Conservation (phyloP, 1,140 invertebrate species). For the Bemisia tabaci region DNA sequence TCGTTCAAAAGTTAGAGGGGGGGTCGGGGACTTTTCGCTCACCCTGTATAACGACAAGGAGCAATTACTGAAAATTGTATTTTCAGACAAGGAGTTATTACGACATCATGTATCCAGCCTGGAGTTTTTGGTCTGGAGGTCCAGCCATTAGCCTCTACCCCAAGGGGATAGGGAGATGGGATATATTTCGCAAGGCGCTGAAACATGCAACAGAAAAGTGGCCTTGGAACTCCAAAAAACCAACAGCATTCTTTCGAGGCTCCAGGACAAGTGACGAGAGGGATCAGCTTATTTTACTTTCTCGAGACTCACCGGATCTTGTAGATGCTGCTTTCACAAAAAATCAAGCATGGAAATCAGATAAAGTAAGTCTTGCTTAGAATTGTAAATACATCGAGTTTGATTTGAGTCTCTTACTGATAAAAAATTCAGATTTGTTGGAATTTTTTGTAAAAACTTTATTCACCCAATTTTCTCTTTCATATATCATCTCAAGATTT, state of each 20-base stretch:
- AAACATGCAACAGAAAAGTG: slow-evolving; percentile 46
- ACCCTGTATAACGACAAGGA: too few relatives aligned
- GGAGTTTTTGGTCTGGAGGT: slow-evolving; percentile 96
- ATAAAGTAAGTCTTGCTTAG: slow-evolving; percentile 46
- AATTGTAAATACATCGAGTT: too few relatives aligned
- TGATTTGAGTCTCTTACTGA: too few relatives aligned
- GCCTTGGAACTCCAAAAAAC: slow-evolving; percentile 66
- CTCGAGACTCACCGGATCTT: slow-evolving; percentile 57
- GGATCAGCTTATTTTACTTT: slow-evolving; percentile 77
- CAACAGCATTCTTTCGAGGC: slow-evolving; percentile 77
- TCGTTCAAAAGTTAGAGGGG: too few relatives aligned
- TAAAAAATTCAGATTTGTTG: too few relatives aligned
- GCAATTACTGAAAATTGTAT: too few relatives aligned
- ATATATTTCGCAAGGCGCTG: slow-evolving; percentile 59
- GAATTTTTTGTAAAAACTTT: too few relatives aligned
- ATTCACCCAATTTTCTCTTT: too few relatives aligned
- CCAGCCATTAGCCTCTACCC: slow-evolving; percentile 89
- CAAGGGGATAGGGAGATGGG: slow-evolving; percentile 84
- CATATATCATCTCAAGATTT: too few relatives aligned
- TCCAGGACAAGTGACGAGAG: slow-evolving; percentile 83
- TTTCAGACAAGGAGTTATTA: slow-evolving; percentile 55
- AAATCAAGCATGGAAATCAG: slow-evolving; percentile 96
- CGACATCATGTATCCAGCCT: slow-evolving; percentile 93
- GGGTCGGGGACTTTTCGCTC: too few relatives aligned
- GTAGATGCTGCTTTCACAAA: slow-evolving; percentile 92